Percentiles rank a stretch among this genome's conserved stretches.
Evolutionary conservation across 2,797 vertebrate species (phyloP).

Genomic region (Mus minutoides): DNA sequence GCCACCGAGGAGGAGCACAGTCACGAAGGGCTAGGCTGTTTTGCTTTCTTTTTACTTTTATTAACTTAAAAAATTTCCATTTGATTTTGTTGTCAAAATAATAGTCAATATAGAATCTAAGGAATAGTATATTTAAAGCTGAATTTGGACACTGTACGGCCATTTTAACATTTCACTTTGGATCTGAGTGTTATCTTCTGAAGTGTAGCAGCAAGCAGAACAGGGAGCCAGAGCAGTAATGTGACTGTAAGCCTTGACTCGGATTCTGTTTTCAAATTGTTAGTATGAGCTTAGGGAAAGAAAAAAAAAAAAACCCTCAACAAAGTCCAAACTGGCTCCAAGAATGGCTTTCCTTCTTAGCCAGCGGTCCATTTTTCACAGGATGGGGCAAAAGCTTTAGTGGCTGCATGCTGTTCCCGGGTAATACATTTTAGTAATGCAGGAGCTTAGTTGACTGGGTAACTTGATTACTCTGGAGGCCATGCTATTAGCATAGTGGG

Average conservation of each 20-base stretch:
- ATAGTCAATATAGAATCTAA: neutral
- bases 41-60: neutral
- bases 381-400: conserved; percentile 64
- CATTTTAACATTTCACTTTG: neutral
- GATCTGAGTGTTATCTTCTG: neutral
- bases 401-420: conserved; percentile 77
- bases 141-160: conserved; percentile 19
- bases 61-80: neutral
- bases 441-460: conserved; percentile 76
- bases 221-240: conserved; percentile 28
- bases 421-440: conserved; percentile 69
- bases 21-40: neutral
- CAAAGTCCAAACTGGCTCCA: conserved; percentile 57
- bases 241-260: conserved; percentile 55
- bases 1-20: neutral
- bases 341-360: conserved; percentile 73
- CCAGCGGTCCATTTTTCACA: conserved; percentile 74
- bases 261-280: conserved; percentile 67
- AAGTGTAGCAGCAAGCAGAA: neutral
- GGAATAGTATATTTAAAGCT: neutral
- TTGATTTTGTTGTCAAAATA: conserved; percentile 41
- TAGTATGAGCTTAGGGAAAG: conserved; percentile 9
- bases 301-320: neutral
- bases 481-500: conserved; percentile 74
- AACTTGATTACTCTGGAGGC: conserved; percentile 81